Evolutionary conservation across 1,140 invertebrate genomes (phyloP).

Genomic region (Drosophila sp.): DNA sequence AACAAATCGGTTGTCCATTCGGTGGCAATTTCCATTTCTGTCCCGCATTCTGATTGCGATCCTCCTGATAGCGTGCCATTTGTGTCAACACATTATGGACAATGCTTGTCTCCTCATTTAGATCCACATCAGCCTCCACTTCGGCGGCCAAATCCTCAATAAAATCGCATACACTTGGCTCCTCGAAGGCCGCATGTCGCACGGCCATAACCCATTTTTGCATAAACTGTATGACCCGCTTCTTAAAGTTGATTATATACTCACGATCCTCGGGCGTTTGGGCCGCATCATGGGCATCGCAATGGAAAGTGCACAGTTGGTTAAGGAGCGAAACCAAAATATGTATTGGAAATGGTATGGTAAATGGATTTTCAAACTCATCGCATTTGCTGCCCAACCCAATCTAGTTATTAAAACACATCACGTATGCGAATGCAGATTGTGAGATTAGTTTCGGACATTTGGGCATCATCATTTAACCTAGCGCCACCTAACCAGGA

Average conservation of each 20-base stretch:
- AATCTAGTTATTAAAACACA: conserved; percentile 68
- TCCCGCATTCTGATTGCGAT: conserved; percentile 84
- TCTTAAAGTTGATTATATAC: conserved; percentile 89
- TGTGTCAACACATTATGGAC: conserved; percentile 88
- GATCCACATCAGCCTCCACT: conserved; percentile 87
- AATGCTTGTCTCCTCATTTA: conserved; percentile 87
- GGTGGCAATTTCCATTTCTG: conserved; percentile 89
- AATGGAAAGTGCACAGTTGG: conserved; percentile 79
- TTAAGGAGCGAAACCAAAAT: conserved; percentile 83
- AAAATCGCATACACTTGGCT: conserved; percentile 88
- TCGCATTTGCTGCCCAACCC: not conserved
- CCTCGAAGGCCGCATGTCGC: conserved; percentile 90
- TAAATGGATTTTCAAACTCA: conserved; percentile 8
- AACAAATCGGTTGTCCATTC: conserved; percentile 87
- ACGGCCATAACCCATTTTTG: conserved; percentile 90
- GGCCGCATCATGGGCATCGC: conserved; percentile 72
- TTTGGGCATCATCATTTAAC: conserved; percentile 41
- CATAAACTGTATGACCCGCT: conserved; percentile 91
- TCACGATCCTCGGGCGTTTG: conserved; percentile 86
- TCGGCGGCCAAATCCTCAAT: conserved; percentile 89
- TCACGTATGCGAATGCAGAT: conserved; percentile 77
- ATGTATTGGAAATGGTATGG: conserved; percentile 4
- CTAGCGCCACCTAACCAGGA: not conserved
- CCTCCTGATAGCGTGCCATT: conserved; percentile 85
- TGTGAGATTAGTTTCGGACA: conserved; percentile 77